Base-by-base conservation (phyloP, 2,888 invertebrate species). In the Hololepta plana region DNA sequence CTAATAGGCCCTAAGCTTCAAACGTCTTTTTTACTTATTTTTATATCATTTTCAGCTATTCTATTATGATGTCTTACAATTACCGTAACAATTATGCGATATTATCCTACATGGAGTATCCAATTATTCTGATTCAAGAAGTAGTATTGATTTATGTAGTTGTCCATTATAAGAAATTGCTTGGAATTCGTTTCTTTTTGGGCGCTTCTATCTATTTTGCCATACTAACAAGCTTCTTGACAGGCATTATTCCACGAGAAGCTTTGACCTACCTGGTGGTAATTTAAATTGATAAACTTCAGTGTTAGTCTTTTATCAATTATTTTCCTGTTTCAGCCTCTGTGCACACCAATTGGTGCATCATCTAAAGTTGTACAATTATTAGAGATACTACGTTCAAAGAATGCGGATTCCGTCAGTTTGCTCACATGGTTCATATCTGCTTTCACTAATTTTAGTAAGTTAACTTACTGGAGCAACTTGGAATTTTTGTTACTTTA, bases 41-140 rank as follows among this genome's bases (percentile, higher is more conserved):
- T 16, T 8, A 26, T 30, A 32, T 41, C 40, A 40, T 44, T 61
- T 72, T 41, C 57, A 84, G 84, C 41, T 84, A 80, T 41, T 69
- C 81, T 2, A 69, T 81, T 35, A 77, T 74, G 64, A 67, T 76
- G 28, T 67, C 79, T 13, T 87, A 87, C 53, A 85, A 84, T 49
- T 79, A 62, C 39, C 64, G 67, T 15, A 79, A 74, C 46, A 61
- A 61, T 7, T 84, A 85, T 47, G 64, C 72, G 7, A 38, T 79
- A 6, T 55, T 81, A 36, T 76, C 81, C 0, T 87, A 82, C 42
- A 52, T 85, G 62, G 87, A 87, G 45, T 85, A 85, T 50, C 81
- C 82, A 1, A 69, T 84, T 22, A 69, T 85, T 36, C 51, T 85
- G 30, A 26, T 70, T 2, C 84, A 85, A 58, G 72, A 82, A 41